phyloP scores from a whole-genome alignment of 1,140 invertebrate genomes.

The Ladona fulva region DNA sequence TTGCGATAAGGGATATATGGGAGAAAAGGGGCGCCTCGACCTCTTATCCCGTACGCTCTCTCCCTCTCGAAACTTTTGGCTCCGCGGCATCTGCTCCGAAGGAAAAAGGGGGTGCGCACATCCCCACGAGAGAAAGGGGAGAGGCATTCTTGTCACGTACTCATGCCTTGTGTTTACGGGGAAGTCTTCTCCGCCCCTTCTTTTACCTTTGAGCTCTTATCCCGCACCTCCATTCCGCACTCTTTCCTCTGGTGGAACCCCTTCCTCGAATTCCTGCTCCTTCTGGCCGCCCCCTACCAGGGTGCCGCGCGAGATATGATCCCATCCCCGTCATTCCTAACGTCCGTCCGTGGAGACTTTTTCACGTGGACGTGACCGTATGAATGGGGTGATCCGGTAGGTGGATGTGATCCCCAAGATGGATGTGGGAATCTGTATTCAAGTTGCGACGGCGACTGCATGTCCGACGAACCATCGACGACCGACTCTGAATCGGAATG shows the following conservation, averaged over 20 bases:
- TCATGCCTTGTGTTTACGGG: neutral
- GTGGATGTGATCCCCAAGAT: neutral
- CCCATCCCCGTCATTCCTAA: neutral
- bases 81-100: neutral
- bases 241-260: neutral
- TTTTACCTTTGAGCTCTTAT: neutral
- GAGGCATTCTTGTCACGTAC: neutral
- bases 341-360: constrained; percentile 2
- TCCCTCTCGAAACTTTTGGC: neutral
- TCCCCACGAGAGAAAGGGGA: neutral
- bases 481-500: neutral
- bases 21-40: neutral
- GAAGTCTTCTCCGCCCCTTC: neutral
- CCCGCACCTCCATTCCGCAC: neutral
- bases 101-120: neutral
- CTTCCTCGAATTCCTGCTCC: neutral
- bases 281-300: neutral
- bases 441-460: neutral
- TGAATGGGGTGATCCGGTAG: neutral
- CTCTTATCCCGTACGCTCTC: neutral
- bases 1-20: neutral
- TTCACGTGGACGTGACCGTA: constrained; percentile 2
- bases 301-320: neutral
- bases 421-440: neutral
- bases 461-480: neutral